Evolutionary conservation across 2,113 vertebrate species (phyloP), one percentile per base, ranked within the genome.

Genomic region (Ameiurus melas): DNA sequence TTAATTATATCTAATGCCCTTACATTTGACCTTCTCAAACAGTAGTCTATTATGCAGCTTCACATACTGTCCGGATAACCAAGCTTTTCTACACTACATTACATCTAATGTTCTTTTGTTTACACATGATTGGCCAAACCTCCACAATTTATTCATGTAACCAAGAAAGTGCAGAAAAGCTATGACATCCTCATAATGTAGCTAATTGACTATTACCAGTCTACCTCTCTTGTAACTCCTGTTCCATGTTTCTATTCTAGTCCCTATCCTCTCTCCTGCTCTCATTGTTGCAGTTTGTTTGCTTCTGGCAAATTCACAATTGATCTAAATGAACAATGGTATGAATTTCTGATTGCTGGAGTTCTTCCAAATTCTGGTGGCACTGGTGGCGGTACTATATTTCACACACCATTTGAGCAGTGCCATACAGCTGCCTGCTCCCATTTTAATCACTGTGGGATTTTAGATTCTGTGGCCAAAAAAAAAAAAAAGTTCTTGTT

Each of bases 51-150:
- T 81, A 9, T 1, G 17, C 51, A 81, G 79, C 33, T 30, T 57
- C 84, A 55, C 20, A 47, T 27, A 12, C 55, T 78, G 33, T 87
- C 60, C 79, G 84, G 83, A 88, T 85, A 66, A 57, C 75, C 43
- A 58, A n/a, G 39, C 51, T n/a, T 77, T 87, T 88, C 80, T 87
- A 90, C 89, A 90, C 77, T 30, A 87, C 90, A 90, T 92, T 91
- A 92, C 70, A 19, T 58, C 85, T 83, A 90, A 68, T 90, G 89
- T 91, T 91, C 90, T 90, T 82, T 83, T 87, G 89, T 90, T 89
- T 57, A 86, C 88, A 79, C 77, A 82, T 87, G 85, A 84, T 53
- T 70, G 87, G 36, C 39, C 68, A 84, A 84, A 90, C 80, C 80
- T 87, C 64, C 27, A 60, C 86, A 71, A 84, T 87, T 80, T 91